These are phyloP conservation scores for Drosophila koepferae DNA, from an alignment of 2,888 invertebrate species.

Conservation along the genomic window DNA sequence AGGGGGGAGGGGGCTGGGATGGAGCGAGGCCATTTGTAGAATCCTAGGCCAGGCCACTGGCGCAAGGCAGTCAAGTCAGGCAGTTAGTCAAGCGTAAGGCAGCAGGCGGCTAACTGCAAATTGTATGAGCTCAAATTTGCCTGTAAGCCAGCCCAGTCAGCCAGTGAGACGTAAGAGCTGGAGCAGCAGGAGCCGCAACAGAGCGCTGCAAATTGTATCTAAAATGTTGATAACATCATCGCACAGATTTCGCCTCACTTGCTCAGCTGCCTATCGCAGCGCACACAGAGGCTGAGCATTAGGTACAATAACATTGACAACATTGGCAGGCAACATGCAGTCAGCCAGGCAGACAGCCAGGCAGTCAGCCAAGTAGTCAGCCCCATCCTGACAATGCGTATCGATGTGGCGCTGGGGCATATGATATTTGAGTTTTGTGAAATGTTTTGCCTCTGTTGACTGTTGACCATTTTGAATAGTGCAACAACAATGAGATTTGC, in stretches of 20 bases:
- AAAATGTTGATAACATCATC: slow-evolving; percentile 68
- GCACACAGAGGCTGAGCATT: slow-evolving; percentile 43
- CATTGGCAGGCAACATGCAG: slow-evolving; percentile 50
- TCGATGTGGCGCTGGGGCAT: slow-evolving; percentile 28
- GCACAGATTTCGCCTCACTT: slow-evolving; percentile 36
- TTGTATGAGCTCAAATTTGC: slow-evolving; percentile 75
- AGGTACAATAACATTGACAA: slow-evolving; percentile 69
- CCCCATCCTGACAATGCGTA: slow-evolving; percentile 36
- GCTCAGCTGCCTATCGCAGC: slow-evolving; percentile 27
- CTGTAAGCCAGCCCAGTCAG: slow-evolving; percentile 47
- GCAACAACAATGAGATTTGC: slow-evolving; percentile 11
- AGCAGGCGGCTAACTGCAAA: slow-evolving; percentile 71
- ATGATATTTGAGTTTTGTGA: neutral
- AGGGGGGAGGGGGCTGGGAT: neutral
- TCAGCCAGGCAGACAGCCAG: slow-evolving; percentile 53
- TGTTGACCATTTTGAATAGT: slow-evolving; percentile 39
- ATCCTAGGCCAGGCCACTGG: slow-evolving; percentile 7
- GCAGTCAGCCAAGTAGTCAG: neutral
- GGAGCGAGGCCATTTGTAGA: neutral
- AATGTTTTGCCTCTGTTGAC: slow-evolving; percentile 9
- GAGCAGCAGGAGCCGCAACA: slow-evolving; percentile 14
- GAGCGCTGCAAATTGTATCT: slow-evolving; percentile 53
- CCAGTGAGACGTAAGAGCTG: slow-evolving; percentile 14
- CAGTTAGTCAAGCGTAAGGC: slow-evolving; percentile 70
- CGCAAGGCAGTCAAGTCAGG: slow-evolving; percentile 50